A percentile compares a stretch with the other conserved stretches of the same genome.
These are phyloP conservation scores for Trachelus tabidus DNA, from an alignment of 2,888 invertebrate species.

Conservation along the genomic window DNA sequence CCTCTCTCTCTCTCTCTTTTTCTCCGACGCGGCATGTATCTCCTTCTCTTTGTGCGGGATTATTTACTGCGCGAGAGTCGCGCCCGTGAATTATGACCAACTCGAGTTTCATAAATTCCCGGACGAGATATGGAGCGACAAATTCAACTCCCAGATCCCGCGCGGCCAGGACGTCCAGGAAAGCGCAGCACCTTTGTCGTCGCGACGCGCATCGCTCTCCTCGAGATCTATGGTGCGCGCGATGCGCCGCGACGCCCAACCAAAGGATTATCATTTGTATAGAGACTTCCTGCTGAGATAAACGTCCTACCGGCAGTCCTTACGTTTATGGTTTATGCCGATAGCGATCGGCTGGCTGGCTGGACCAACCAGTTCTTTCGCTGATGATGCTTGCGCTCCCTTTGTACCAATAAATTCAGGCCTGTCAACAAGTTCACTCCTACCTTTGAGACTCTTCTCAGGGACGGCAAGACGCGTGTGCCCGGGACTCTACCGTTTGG, in stretches of 20 bases:
- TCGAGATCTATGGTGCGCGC: neutral
- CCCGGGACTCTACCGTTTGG: too few relatives aligned
- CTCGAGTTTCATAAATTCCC: constrained; percentile 54
- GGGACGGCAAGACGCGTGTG: neutral
- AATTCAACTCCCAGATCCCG: constrained; percentile 51
- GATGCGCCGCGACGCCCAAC: constrained; percentile 13
- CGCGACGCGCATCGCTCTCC: constrained; percentile 23
- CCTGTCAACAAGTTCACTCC: neutral
- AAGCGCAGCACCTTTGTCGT: constrained; percentile 12
- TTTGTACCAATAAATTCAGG: neutral
- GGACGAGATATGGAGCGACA: constrained; percentile 57
- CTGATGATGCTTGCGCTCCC: neutral
- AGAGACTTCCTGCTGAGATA: constrained; percentile 46
- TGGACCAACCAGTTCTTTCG: neutral
- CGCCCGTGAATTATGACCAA: constrained; percentile 52
- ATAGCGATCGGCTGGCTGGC: neutral
- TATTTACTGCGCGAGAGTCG: constrained; percentile 8
- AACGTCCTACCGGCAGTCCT: constrained; percentile 36
- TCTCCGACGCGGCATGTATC: neutral
- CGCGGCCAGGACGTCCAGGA: constrained; percentile 27
- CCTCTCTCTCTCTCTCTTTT: constrained; percentile 4
- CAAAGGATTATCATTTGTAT: constrained; percentile 42
- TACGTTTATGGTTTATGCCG: neutral
- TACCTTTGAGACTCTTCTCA: neutral
- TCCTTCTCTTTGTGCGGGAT: neutral